Conservation (phyloP, 2,888 invertebrate species). For the Ecliptopera silaceata region DNA sequence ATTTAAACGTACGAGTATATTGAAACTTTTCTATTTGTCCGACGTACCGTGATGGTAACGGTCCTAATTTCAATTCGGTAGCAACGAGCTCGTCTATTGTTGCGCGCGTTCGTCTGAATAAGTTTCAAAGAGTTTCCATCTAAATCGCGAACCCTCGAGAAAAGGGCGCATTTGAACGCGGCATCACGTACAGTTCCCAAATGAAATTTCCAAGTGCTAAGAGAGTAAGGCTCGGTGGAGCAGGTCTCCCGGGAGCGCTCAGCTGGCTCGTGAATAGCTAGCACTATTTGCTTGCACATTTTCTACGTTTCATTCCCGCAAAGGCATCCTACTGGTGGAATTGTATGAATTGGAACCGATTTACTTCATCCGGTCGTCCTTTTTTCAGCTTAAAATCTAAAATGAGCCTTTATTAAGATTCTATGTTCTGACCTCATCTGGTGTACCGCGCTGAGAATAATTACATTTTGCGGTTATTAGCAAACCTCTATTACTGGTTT, state of each 20-base stretch:
- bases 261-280: slow-evolving; percentile 48
- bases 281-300: slow-evolving; percentile 55
- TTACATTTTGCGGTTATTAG: slow-evolving; percentile 1
- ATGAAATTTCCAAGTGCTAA: slow-evolving; percentile 75
- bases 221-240: slow-evolving; percentile 51
- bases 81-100: slow-evolving; percentile 65
- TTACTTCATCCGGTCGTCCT: slow-evolving; percentile 31
- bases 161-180: slow-evolving; percentile 67
- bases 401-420: slow-evolving; percentile 5
- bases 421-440: slow-evolving; percentile 1
- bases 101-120: slow-evolving; percentile 57
- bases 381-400: slow-evolving; percentile 3
- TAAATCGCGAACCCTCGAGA: slow-evolving; percentile 59
- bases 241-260: slow-evolving; percentile 49
- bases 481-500: slow-evolving; percentile 10
- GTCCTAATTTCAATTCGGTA: slow-evolving; percentile 72
- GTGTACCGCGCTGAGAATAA: neutral
- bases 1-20: slow-evolving; percentile 54
- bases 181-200: slow-evolving; percentile 72
- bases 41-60: slow-evolving; percentile 54
- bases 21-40: slow-evolving; percentile 64
- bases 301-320: slow-evolving; percentile 45
- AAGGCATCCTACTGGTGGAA: slow-evolving; percentile 37
- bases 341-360: slow-evolving; percentile 41
- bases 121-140: slow-evolving; percentile 61